Evolutionary conservation across 2,888 invertebrate species (phyloP), one percentile per base, ranked within the genome.

Genomic region (Lordiphosa fenestrarum): DNA sequence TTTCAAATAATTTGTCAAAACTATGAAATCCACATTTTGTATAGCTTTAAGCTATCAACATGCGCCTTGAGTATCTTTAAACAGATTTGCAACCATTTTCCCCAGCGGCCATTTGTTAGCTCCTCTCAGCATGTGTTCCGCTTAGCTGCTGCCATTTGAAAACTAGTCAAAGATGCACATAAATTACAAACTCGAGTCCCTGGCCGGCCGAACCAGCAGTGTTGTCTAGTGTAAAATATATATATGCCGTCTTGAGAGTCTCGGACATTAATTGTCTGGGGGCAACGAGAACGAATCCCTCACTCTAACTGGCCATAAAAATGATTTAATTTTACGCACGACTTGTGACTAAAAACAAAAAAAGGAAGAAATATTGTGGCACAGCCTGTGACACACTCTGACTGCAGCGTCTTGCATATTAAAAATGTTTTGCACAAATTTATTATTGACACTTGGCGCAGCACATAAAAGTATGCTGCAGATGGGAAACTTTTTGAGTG

Each of bases 291-390:
- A 53, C 25, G 35, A 42, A 46, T 53, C 15, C 38, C 59, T 64
- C 53, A 55, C 46, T 37, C 44, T 50, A 47, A 59, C 54, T 66
- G 59, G 64, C 64, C 74, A 81, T 82, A 81, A 80, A 80, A 82
- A 82, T 81, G 76, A 81, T 81, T 81, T 82, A 78, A 78, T 76
- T 81, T 81, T 67, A 74, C 78, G 70, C 81, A 74, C 66, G 70
- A 71, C 66, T 71, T 74, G 66, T 19, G 42, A n/a, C 47, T 35
- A 33, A 33, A 33, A 33, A 38, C 53, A 36, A 42, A 39, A 33
- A 36, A 42, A 6, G 41, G 4, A 9, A 54, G 41, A 54, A 36
- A 35, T 36, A 33, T 46, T n/a, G 33, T 41, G 40, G 40, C 21
- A n/a, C 41, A 50, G 62, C 62, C n/a, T 62, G 62, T 51, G 35